Percentiles rank a stretch among this genome's conserved stretches.
phyloP scores from a whole-genome alignment of 2,113 vertebrate species.

The Oostethus manadensis region DNA sequence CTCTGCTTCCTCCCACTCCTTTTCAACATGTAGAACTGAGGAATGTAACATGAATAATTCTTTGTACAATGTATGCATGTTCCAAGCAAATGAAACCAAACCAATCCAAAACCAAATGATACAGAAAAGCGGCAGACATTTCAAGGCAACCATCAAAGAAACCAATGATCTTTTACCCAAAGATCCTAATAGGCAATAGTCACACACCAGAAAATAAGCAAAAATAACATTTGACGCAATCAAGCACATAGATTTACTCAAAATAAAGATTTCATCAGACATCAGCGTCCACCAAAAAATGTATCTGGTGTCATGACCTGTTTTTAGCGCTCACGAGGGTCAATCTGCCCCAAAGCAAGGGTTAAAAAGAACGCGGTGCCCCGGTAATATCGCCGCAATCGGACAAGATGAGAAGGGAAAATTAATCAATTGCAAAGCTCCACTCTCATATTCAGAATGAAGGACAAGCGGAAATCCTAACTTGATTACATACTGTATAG shows the following conservation, averaged over 20 bases:
- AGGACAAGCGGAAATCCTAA: not conserved
- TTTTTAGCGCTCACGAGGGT: slow-evolving; percentile 24
- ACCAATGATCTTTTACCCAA: no score
- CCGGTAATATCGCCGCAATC: slow-evolving; percentile 19
- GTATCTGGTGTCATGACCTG: slow-evolving; percentile 19
- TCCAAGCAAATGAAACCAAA: no score
- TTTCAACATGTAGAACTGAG: no score
- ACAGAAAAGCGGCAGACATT: no score
- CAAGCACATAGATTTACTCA: slow-evolving; percentile 14
- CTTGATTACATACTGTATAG: not conserved
- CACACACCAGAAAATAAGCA: not conserved
- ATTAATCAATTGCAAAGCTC: slow-evolving; percentile 10
- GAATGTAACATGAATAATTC: no score
- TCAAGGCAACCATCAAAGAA: no score
- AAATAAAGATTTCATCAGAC: slow-evolving; percentile 18
- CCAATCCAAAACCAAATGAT: no score
- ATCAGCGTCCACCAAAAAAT: slow-evolving; percentile 9
- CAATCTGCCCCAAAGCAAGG: slow-evolving; percentile 13
- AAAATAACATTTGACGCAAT: slow-evolving; percentile 5
- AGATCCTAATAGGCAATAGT: no score
- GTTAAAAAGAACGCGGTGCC: slow-evolving; percentile 15
- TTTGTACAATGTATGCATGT: no score
- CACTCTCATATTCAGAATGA: not conserved
- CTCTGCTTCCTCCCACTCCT: no score
- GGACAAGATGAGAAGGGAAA: slow-evolving; percentile 17